Percentiles rank a stretch among this genome's conserved stretches.
Evolutionary conservation across 2,113 vertebrate species (phyloP).

Genomic region (Onychostruthus taczanowskii): DNA sequence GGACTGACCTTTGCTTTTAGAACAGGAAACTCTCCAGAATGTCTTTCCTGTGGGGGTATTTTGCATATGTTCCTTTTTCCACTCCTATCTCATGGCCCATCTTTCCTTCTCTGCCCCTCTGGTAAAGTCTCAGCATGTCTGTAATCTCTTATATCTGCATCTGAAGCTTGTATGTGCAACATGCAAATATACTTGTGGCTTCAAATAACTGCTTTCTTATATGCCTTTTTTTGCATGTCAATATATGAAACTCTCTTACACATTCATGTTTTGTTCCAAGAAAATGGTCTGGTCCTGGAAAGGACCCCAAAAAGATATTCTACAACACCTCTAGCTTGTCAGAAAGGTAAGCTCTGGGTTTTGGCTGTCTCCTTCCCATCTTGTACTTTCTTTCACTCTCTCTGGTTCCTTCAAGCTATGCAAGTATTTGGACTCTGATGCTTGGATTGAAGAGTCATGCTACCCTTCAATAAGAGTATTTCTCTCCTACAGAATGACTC

Average conservation of each 20-base stretch:
- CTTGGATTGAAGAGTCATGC: not conserved
- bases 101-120: not conserved
- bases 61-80: not conserved
- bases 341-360: not conserved
- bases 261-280: not conserved
- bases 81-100: not conserved
- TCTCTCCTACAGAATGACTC: not conserved
- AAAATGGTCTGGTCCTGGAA: not conserved
- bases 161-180: not conserved
- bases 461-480: not conserved
- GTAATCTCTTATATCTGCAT: not conserved
- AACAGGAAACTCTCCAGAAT: constrained; percentile 6
- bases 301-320: not conserved
- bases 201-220: not conserved
- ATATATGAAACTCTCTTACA: not conserved
- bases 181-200: not conserved
- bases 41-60: not conserved
- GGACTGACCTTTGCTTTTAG: not conserved
- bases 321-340: not conserved
- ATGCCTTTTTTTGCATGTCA: not conserved
- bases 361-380: not conserved
- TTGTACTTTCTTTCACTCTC: not conserved
- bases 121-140: not conserved
- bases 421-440: not conserved
- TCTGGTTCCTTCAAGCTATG: not conserved